Evolutionary conservation across 2,797 vertebrate genomes (phyloP).

Genomic region (Paguma larvata): DNA sequence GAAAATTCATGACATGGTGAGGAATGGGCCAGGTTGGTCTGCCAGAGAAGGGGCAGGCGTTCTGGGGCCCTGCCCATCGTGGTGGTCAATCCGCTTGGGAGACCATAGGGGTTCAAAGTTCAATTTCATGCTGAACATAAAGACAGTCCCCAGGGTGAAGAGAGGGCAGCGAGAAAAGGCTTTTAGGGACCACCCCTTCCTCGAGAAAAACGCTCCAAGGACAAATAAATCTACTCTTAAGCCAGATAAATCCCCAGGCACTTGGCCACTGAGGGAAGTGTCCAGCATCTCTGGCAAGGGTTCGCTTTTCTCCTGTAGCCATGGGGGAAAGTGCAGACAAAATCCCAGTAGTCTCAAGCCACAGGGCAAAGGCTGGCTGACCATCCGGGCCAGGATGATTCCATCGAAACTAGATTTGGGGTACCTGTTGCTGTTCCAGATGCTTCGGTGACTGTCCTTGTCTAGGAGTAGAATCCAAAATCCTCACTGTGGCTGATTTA

Average conservation of each 20-base stretch:
- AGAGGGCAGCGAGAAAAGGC: not conserved
- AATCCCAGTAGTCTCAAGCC: not conserved
- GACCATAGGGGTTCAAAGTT: not conserved
- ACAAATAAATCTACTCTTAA: not conserved
- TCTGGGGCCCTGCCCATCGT: not conserved
- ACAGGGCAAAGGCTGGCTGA: not conserved
- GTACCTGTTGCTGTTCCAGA: not conserved
- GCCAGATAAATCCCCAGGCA: not conserved
- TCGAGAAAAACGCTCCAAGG: not conserved
- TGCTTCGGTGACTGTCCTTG: not conserved
- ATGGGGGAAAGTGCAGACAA: not conserved
- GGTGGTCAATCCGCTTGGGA: not conserved
- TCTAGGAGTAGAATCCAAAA: not conserved
- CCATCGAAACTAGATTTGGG: not conserved
- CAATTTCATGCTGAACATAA: not conserved
- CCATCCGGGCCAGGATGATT: not conserved
- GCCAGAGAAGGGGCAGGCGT: slow-evolving; percentile 12
- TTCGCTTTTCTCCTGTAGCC: not conserved
- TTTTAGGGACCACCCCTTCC: not conserved
- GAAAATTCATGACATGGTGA: slow-evolving; percentile 69
- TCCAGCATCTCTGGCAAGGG: not conserved
- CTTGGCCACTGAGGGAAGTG: not conserved
- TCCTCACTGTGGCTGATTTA: not conserved
- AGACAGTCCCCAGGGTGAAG: not conserved
- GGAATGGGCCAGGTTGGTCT: not conserved